phyloP scores from a whole-genome alignment of 2,888 invertebrate genomes.

The Cephus spinipes region DNA sequence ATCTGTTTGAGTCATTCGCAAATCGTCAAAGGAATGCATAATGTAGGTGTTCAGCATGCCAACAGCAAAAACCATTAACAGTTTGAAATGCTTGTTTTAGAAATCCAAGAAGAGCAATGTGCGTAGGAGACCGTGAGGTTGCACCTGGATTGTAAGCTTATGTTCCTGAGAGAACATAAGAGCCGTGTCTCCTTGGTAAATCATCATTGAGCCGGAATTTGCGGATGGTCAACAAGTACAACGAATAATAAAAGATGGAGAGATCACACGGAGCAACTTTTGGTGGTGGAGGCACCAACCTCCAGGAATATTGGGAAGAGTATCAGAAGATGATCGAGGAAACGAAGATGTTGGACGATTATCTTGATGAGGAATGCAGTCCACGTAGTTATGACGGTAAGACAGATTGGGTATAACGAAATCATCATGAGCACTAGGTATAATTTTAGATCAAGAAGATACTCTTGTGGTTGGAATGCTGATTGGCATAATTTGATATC shows the following conservation, averaged over 20 bases:
- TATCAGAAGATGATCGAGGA: conserved; percentile 74
- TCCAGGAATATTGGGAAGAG: conserved; percentile 77
- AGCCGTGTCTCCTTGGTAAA: not conserved
- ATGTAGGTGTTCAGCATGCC: not conserved
- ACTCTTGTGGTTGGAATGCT: not conserved
- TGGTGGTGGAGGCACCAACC: conserved; percentile 65
- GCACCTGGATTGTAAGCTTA: not conserved
- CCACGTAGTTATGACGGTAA: conserved; percentile 60
- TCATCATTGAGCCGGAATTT: not conserved
- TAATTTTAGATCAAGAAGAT: not conserved
- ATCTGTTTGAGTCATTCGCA: not conserved
- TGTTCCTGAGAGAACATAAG: not conserved
- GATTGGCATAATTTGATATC: not conserved
- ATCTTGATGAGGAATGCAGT: conserved; percentile 72
- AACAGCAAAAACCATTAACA: not conserved
- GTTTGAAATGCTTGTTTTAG: not conserved
- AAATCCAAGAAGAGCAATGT: not conserved
- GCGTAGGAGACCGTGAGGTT: not conserved
- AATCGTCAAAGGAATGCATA: not conserved
- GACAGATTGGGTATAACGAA: conserved; percentile 8
- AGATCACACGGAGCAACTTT: conserved; percentile 47
- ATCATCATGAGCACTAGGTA: conserved; percentile 1
- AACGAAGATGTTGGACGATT: conserved; percentile 70
- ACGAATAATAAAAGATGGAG: not conserved
- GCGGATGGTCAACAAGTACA: not conserved